Conservation (phyloP, 2,797 vertebrate species). For the Meda fulgida region DNA sequence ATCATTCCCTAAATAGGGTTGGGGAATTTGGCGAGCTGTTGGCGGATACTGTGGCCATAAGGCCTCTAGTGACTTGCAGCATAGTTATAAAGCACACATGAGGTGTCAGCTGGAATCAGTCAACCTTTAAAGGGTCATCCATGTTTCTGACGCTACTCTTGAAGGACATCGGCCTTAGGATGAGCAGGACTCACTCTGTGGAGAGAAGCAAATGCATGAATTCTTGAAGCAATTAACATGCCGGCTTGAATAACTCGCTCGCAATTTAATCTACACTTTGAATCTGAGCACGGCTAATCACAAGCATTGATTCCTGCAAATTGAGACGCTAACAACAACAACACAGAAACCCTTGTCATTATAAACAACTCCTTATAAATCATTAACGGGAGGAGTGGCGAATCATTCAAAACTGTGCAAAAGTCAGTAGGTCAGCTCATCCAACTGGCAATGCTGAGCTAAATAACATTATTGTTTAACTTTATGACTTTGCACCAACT, state of each 20-base stretch:
- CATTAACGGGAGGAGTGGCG: neutral
- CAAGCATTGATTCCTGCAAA: neutral
- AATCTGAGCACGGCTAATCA: neutral
- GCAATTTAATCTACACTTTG: neutral
- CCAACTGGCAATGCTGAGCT: conserved; percentile 47
- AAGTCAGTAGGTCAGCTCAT: conserved; percentile 26
- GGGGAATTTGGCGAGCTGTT: conserved; percentile 24
- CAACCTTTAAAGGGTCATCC: conserved; percentile 57
- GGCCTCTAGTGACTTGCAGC: conserved; percentile 45
- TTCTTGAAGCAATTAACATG: neutral
- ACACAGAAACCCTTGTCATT: neutral
- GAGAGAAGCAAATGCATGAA: conserved; percentile 37
- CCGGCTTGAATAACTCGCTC: neutral
- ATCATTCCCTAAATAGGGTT: conserved; percentile 41
- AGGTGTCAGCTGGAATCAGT: conserved; percentile 54
- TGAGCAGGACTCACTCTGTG: conserved; percentile 55
- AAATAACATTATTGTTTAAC: conserved; percentile 71
- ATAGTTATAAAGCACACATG: conserved; percentile 43
- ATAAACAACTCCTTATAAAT: neutral
- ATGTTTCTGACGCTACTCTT: conserved; percentile 54
- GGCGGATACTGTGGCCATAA: conserved; percentile 31
- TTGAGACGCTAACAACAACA: neutral
- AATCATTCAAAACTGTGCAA: conserved; percentile 14
- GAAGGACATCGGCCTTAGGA: conserved; percentile 45
- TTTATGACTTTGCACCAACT: conserved; percentile 64